A percentile compares a stretch with the other conserved stretches of the same genome.
Conservation (phyloP, 1,140 invertebrate species). For the Cepaea nemoralis region DNA sequence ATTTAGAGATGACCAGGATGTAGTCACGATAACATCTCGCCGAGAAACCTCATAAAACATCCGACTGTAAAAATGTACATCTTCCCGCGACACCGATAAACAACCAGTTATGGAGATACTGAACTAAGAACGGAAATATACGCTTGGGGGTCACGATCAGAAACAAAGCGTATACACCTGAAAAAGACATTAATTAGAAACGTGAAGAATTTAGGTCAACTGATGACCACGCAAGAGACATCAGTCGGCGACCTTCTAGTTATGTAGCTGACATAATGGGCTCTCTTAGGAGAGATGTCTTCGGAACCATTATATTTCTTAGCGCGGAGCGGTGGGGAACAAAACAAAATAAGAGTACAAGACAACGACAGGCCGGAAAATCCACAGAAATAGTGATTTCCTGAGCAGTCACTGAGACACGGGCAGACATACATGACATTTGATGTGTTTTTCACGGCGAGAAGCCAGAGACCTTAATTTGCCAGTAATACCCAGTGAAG, state of each 20-base stretch:
- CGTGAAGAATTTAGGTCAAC: not conserved
- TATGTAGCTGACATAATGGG: not conserved
- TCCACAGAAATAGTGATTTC: constrained; percentile 4
- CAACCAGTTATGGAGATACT: not conserved
- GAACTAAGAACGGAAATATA: not conserved
- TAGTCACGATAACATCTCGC: not conserved
- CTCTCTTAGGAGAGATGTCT: not conserved
- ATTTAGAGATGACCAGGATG: not conserved
- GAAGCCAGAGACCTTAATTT: not conserved
- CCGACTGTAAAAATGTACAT: not conserved
- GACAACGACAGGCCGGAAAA: not conserved
- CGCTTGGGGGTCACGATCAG: not conserved
- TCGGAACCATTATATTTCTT: not conserved
- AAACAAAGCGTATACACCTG: not conserved
- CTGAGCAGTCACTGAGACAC: not conserved
- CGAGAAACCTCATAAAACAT: not conserved
- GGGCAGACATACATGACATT: not conserved
- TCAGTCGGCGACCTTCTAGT: not conserved
- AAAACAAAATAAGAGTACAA: not conserved
- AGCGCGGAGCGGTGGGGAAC: not conserved
- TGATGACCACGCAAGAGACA: not conserved
- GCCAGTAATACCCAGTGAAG: constrained; percentile 1
- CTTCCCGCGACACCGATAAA: not conserved
- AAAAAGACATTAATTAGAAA: not conserved
- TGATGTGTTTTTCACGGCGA: constrained; percentile 11